Base-by-base conservation (phyloP, 2,888 invertebrate species). In the Tolmerus cingulatus region DNA sequence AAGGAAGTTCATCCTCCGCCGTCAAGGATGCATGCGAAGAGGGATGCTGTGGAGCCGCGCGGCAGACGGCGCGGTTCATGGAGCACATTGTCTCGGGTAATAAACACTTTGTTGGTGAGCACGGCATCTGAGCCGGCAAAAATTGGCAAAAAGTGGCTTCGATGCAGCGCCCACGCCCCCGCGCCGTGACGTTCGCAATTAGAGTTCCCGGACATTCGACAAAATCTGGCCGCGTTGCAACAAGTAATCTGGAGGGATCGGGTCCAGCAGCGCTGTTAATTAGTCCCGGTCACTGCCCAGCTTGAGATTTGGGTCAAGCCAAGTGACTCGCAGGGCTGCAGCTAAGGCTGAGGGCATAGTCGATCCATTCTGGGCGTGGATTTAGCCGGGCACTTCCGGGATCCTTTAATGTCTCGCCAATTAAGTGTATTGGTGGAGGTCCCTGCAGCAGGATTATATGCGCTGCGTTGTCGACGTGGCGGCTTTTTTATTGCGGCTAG, bases 61-160 rank as follows among this genome's bases (percentile, higher is more conserved):
- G 51, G 46, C 46, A 46, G 23, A 19, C 19, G 76, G 86, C 55
- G 77, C 51, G 86, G 40, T 34, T 76, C 76, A 51, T 14, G 46
- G 74, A 46, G 34, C 30, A 30, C 51, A 86, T 86, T 86, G 87
- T 87, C 82, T 87, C 87, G 84, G 88, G 74, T 87, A 88, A 88
- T 88, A 88, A 88, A 88, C 87, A 88, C 88, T 88, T 87, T 87
- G 86, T 86, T 86, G 77, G 86, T 23, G 5, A 12, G 12, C 34
- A 5, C n/a, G 66, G 40, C 57, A 84, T 84, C 55, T 55, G 27
- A 27, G 66, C 66, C n/a, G 51, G 51, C 7, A 19, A 66, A 66
- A 66, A 27, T 77, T 37, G 37, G 40, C 43, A 37, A 78, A 40
- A 78, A 37, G 19, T 43, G 43, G n/a, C 30, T 40, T 43, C 78